Conservation (phyloP, 2,888 invertebrate species). For the Crepidodera aurea region DNA sequence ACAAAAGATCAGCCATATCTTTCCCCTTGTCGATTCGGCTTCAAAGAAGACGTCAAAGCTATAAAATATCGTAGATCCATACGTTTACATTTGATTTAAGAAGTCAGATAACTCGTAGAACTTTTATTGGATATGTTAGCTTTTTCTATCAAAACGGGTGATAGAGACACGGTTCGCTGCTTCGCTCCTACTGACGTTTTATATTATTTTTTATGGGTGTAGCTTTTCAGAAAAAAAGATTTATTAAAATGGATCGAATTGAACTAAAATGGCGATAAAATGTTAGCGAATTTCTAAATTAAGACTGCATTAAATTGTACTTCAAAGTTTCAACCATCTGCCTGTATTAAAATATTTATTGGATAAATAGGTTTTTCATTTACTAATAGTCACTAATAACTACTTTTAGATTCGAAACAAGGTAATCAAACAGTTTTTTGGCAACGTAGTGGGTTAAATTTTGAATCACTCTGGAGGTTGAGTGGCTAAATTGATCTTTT, state of each 20-base stretch:
- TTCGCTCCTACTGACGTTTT: conserved; percentile 24
- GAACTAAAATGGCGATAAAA: neutral
- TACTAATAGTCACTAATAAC: too few species aligned
- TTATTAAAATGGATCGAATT: conserved; percentile 9
- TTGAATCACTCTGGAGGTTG: too few species aligned
- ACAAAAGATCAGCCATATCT: conserved; percentile 4
- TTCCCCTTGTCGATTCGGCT: conserved; percentile 30
- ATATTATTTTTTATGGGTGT: conserved; percentile 24
- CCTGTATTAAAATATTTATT: too few species aligned
- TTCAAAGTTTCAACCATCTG: too few species aligned
- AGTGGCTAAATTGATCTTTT: too few species aligned
- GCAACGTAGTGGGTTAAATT: too few species aligned
- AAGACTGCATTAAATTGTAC: too few species aligned
- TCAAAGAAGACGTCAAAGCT: conserved; percentile 37
- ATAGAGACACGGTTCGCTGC: conserved; percentile 17
- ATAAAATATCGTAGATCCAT: conserved; percentile 38
- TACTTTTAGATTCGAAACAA: too few species aligned
- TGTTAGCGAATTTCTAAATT: too few species aligned
- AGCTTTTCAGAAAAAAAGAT: conserved; percentile 21
- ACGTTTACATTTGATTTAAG: conserved; percentile 41
- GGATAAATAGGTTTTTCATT: too few species aligned
- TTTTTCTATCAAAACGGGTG: conserved; percentile 33
- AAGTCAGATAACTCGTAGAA: conserved; percentile 40
- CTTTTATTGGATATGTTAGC: conserved; percentile 42
- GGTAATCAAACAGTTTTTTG: too few species aligned